phyloP scores from a whole-genome alignment of 2,797 vertebrate species.

The Danio aesculapii region DNA sequence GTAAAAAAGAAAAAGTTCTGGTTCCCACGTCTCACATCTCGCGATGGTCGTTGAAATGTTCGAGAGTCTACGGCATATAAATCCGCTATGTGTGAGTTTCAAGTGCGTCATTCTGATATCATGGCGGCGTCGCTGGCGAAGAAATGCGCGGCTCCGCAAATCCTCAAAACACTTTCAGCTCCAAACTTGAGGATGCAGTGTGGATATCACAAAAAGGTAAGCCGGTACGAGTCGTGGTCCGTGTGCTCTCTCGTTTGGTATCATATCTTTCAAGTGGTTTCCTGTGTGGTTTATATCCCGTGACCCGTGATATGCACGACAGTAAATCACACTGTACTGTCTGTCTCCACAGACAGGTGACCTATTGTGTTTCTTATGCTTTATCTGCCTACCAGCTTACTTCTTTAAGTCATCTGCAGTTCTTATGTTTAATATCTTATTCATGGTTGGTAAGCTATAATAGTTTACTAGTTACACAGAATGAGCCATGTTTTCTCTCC shows the following conservation, averaged over 20 bases:
- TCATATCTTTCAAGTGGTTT: background rate
- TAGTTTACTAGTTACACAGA: background rate
- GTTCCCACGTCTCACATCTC: slow-evolving; percentile 2
- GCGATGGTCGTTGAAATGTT: background rate
- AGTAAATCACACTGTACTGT: background rate
- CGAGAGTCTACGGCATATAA: slow-evolving; percentile 4
- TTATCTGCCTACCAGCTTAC: background rate
- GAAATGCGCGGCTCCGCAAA: slow-evolving; percentile 70
- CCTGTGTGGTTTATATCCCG: background rate
- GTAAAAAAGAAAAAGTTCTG: no score
- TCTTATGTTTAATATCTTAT: background rate
- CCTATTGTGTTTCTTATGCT: background rate
- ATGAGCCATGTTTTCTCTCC: background rate
- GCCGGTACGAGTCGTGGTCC: background rate
- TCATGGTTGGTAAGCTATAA: background rate
- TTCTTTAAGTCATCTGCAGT: background rate
- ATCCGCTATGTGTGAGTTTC: background rate
- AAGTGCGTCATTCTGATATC: slow-evolving; percentile 67
- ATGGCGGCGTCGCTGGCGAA: slow-evolving; percentile 71
- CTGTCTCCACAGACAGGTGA: background rate
- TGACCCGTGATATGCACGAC: background rate
- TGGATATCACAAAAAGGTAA: slow-evolving; percentile 80
- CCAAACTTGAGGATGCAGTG: slow-evolving; percentile 71
- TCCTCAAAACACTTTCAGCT: slow-evolving; percentile 70
- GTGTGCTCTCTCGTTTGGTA: background rate